phyloP scores from a whole-genome alignment of 2,113 vertebrate species.

The Psophia crepitans region DNA sequence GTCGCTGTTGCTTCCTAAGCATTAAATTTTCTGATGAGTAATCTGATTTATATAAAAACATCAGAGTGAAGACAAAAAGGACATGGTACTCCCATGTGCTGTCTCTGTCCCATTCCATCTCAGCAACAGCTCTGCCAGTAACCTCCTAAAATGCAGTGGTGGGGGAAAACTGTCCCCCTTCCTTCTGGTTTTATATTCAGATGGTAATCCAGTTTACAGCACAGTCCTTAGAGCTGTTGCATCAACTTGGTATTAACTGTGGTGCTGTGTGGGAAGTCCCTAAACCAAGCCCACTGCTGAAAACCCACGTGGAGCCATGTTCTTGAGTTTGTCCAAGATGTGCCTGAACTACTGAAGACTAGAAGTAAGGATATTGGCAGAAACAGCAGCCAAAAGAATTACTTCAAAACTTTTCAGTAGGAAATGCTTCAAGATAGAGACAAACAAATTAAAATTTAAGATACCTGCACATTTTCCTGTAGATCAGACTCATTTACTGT shows the following conservation, averaged over 20 bases:
- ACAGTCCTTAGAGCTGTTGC: not conserved
- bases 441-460: not conserved
- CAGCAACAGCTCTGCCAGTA: not conserved
- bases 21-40: not conserved
- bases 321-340: not conserved
- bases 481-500: not conserved
- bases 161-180: not conserved
- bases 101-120: not conserved
- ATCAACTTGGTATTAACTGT: not conserved
- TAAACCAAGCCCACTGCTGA: not conserved
- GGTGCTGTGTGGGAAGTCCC: not conserved
- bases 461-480: not conserved
- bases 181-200: not conserved
- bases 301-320: fast-evolving
- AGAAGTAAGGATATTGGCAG: not conserved
- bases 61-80: not conserved
- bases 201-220: not conserved
- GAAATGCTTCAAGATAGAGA: not conserved
- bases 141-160: not conserved
- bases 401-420: not conserved
- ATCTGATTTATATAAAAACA: not conserved
- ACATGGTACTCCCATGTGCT: fast-evolving
- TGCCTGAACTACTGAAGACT: fast-evolving
- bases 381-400: not conserved
- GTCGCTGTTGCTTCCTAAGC: not conserved